Evolutionary conservation across 1,140 invertebrate species (phyloP), one percentile per base, ranked within the genome.

Genomic region (Lutraria rhynchaena): DNA sequence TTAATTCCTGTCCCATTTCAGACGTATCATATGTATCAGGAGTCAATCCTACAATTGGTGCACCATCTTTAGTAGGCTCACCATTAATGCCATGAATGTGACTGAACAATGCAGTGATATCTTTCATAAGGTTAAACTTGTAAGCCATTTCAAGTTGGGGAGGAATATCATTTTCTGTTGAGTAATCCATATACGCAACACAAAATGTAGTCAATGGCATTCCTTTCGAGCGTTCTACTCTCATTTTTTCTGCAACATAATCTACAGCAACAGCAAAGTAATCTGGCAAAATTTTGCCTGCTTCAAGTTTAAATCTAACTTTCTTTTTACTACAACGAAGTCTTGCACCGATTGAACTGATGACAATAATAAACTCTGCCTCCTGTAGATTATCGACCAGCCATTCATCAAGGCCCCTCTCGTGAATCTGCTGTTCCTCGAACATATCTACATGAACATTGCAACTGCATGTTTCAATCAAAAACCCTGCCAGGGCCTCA

Each of bases 211-310:
- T 87, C 80, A 89, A 81, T 11, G 86, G 83, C 60, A 89, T 57
- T 24, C 88, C 89, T 81, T 90, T 90, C 35, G 85, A 83, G 29
- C 87, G 71, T 67, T 91, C 89, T 37, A 87, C 87, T 74, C 90
- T 41, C 86, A 91, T 89, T 81, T 90, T 90, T 70, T 91, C 89
- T 44, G 87, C 89, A 17, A 91, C 90, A 83, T 90, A 89, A 82
- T 91, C 90, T 4, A 90, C 88, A 35, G 90, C 89, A 19, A 89
- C 85, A 24, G 88, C 87, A 88, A 91, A 91, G 81, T 90, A 90
- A 85, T 91, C 90, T 2, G 90, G 87, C 44, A 91, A 81, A 2
- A 77, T 83, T 55, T 84, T 83, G 11, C 73, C 70, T 0, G 73
- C 29, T 29, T 89, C 85, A 22, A 76, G 37, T 78, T 88, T 87